Conservation (phyloP, 2,113 vertebrate genomes). For the Plestiodon gilberti region DNA sequence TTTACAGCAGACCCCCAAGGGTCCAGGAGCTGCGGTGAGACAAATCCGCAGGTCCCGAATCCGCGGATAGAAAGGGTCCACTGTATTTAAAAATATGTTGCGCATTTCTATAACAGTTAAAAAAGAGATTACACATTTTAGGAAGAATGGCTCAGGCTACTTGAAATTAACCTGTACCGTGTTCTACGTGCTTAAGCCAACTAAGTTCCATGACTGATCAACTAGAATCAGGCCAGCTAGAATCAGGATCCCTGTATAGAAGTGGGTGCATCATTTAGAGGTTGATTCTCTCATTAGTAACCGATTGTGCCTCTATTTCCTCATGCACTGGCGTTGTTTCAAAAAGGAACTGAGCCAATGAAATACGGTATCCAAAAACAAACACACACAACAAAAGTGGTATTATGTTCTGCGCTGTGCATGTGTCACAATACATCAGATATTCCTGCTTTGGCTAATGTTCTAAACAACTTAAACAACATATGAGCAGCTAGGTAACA, state of each 20-base stretch:
- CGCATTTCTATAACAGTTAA: too few species aligned
- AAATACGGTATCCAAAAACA: not conserved
- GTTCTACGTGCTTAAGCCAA: not conserved
- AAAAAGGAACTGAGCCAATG: not conserved
- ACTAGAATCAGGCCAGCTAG: not conserved
- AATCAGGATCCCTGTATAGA: not conserved
- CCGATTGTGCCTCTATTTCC: not conserved
- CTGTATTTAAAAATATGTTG: not conserved
- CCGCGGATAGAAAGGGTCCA: too few species aligned
- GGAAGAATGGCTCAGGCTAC: not conserved
- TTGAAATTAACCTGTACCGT: not conserved
- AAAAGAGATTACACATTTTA: not conserved
- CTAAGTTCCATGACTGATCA: not conserved
- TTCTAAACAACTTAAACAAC: not conserved
- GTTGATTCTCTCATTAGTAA: not conserved
- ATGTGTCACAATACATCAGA: not conserved
- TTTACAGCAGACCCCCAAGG: too few species aligned
- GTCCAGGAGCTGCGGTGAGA: too few species aligned
- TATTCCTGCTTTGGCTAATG: not conserved
- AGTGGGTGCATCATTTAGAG: not conserved
- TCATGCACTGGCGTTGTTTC: not conserved
- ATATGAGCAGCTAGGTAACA: not conserved
- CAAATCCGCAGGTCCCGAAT: too few species aligned
- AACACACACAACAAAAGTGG: not conserved
- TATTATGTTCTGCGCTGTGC: not conserved